Evolutionary conservation across 2,113 vertebrate species (phyloP), one percentile per base, ranked within the genome.

Genomic region (Dissostichus mawsoni): DNA sequence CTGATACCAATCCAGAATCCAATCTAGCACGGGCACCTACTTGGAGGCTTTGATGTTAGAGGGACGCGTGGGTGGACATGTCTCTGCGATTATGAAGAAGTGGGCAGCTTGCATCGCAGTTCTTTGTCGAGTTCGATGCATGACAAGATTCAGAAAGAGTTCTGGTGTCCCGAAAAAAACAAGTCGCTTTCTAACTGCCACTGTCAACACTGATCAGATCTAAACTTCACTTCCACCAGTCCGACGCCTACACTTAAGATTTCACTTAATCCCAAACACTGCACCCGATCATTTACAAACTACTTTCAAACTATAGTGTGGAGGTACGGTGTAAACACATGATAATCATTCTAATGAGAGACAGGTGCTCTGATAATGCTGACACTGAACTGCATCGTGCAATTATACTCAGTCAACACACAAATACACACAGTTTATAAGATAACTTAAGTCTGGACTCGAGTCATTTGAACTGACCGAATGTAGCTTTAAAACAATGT

Each of bases 41-140:
- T 18, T 29, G 2, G 20, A 59, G 3, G n/a, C 89, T 87, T 81
- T 87, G 78, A 83, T 81, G 82, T 68, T 6, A 9, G 68, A 77
- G 57, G 64, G 52, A 67, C 18, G 71, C 13, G 71, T 74, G 80
- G 84, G 76, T 57, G 76, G 76, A 61, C 70, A 29, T 14, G 65
- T 57, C 64, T 63, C 59, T 68, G 77, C 20, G 23, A 84, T 76
- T 67, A 68, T 18, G 2, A 69, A 80, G 53, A 75, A 80, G 53
- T 56, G 69, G 75, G 82, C 65, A 58, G 85, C 74, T 85, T 66
- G 25, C 59, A 72, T 72, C 77, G 69, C 78, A 65, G 58, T 70
- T 53, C 52, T 85, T 82, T 74, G 71, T 11, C 57, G 44, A 76
- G 78, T 71, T 67, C 52, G 63, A 72, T 2, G 36, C 75, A 44